Conservation (phyloP, 2,888 invertebrate species). For the Tenthredo notha region DNA sequence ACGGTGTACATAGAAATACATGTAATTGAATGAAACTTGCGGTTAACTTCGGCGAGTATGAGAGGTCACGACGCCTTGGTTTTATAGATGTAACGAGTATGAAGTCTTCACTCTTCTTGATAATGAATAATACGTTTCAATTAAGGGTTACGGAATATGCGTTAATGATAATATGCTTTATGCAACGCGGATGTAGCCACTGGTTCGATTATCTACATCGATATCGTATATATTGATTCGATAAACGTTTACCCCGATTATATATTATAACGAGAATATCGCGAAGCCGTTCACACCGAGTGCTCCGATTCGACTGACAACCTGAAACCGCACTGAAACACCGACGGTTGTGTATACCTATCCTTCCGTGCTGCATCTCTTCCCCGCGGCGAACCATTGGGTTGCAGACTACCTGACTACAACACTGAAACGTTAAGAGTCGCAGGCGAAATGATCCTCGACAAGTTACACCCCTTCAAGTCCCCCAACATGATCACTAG, state of each 20-base stretch:
- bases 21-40: slow-evolving; percentile 43
- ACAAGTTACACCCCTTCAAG: background rate
- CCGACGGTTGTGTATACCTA: slow-evolving; percentile 17
- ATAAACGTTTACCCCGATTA: background rate
- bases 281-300: slow-evolving; percentile 44
- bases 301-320: slow-evolving; percentile 41
- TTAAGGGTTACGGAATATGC: background rate
- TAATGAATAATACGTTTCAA: background rate
- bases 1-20: too few relatives aligned
- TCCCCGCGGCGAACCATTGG: slow-evolving; percentile 33
- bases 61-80: slow-evolving; percentile 5
- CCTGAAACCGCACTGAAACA: slow-evolving; percentile 29
- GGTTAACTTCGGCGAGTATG: background rate
- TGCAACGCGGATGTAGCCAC: background rate
- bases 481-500: background rate
- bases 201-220: background rate
- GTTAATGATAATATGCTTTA: background rate
- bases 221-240: background rate
- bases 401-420: background rate
- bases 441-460: background rate
- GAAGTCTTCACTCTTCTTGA: slow-evolving; percentile 2
- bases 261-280: slow-evolving; percentile 6
- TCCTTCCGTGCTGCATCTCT: background rate
- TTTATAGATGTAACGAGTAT: slow-evolving; percentile 1
- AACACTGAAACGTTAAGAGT: background rate